phyloP scores from a whole-genome alignment of 2,888 invertebrate genomes.

The Thelaira solivaga region DNA sequence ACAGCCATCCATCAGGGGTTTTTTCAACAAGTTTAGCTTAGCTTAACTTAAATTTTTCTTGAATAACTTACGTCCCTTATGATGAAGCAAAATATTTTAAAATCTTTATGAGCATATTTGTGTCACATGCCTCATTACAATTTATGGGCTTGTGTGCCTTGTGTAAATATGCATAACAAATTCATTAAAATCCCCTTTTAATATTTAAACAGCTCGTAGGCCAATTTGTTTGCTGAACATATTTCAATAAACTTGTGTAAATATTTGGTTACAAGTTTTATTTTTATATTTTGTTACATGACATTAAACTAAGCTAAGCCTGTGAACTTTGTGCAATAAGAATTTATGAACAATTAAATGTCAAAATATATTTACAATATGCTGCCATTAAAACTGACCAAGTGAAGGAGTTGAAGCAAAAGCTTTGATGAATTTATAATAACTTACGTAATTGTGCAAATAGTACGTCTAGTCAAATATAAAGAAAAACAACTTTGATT shows the following conservation, averaged over 20 bases:
- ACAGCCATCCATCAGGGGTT: not conserved
- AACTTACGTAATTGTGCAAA: too few relatives aligned
- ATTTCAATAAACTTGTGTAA: conserved; percentile 22
- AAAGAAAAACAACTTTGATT: too few relatives aligned
- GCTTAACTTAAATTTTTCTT: conserved; percentile 20
- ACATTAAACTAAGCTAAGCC: conserved; percentile 21
- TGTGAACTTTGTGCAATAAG: conserved; percentile 43
- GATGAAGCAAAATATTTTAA: conserved; percentile 20
- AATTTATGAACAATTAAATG: conserved; percentile 62
- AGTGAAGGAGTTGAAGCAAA: not conserved
- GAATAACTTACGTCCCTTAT: not conserved
- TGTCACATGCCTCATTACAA: conserved; percentile 28
- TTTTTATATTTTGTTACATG: conserved; percentile 5
- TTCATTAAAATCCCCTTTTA: conserved; percentile 24
- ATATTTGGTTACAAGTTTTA: conserved; percentile 38
- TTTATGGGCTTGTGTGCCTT: conserved; percentile 20
- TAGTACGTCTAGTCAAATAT: too few relatives aligned
- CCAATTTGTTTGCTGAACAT: not conserved
- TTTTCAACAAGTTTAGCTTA: conserved; percentile 24
- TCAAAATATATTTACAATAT: conserved; percentile 57
- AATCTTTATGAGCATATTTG: conserved; percentile 31
- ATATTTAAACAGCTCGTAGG: conserved; percentile 12
- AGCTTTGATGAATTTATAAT: too few relatives aligned
- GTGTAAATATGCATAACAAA: conserved; percentile 46
- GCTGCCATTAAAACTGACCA: conserved; percentile 32